Evolutionary conservation across 1,140 invertebrate species (phyloP).

Genomic region (Tribolium madens): DNA sequence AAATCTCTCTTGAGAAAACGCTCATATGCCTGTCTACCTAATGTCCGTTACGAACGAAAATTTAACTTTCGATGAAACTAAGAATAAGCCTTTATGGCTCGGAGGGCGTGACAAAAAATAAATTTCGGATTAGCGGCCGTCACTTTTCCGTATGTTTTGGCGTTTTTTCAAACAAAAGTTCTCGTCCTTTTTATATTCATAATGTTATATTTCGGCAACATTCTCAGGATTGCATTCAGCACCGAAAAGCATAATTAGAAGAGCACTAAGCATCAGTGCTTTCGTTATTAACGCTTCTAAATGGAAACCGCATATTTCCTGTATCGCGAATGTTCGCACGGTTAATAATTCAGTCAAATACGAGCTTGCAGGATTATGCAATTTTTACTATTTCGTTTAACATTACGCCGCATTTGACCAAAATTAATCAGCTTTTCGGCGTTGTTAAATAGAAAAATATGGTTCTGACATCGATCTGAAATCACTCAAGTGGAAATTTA

Average conservation of each 20-base stretch:
- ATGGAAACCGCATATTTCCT: conserved; percentile 26
- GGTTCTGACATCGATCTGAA: conserved; percentile 41
- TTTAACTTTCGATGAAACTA: conserved; percentile 47
- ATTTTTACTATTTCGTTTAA: not conserved
- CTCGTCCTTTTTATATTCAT: conserved; percentile 8
- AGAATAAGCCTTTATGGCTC: conserved; percentile 38
- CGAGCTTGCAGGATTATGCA: not conserved
- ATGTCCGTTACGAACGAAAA: conserved; percentile 48
- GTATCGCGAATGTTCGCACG: conserved; percentile 16
- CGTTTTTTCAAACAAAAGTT: not conserved
- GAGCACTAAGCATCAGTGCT: conserved; percentile 32
- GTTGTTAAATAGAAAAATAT: conserved; percentile 33
- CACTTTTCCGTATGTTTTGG: conserved; percentile 14
- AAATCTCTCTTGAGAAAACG: conserved; percentile 49
- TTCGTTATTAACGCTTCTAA: conserved; percentile 21
- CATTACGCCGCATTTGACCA: not conserved
- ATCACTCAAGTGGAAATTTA: conserved; percentile 39
- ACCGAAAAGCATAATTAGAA: conserved; percentile 6
- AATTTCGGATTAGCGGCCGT: conserved; percentile 19
- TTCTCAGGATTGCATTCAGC: conserved; percentile 14
- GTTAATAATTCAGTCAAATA: conserved; percentile 17
- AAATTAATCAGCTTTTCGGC: conserved; percentile 8
- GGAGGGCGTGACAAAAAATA: conserved; percentile 31
- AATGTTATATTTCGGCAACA: conserved; percentile 10
- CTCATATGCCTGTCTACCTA: conserved; percentile 48